phyloP scores from a whole-genome alignment of 2,113 vertebrate species.

The Mormyrus lacerda region DNA sequence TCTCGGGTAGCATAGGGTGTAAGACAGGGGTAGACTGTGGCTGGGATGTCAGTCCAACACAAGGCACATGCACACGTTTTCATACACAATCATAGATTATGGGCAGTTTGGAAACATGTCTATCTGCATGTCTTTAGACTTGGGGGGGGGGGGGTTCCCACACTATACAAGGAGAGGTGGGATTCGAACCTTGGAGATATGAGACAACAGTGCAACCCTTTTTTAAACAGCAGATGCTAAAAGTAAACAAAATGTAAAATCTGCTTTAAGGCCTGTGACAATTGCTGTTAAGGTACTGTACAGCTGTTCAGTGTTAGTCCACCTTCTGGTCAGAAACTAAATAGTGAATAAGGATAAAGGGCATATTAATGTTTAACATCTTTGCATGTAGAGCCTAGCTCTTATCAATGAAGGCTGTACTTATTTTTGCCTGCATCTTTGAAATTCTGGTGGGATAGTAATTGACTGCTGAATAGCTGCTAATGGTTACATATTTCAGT shows the following conservation, averaged over 20 bases:
- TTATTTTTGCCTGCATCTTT: background rate
- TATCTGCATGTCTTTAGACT: background rate
- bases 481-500: constrained; percentile 55
- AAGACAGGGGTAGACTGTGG: background rate
- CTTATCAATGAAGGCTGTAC: background rate
- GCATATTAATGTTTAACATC: background rate
- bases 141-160: background rate
- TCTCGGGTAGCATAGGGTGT: background rate
- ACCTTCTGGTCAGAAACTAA: background rate
- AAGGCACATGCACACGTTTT: background rate
- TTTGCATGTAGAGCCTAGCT: background rate
- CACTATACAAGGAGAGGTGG: background rate
- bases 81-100: background rate
- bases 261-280: background rate
- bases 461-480: constrained; percentile 1
- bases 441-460: background rate
- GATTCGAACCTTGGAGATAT: background rate
- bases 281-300: background rate
- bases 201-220: background rate
- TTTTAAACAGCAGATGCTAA: background rate
- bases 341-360: background rate
- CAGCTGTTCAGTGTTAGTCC: constrained; percentile 4
- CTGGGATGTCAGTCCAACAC: background rate
- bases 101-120: background rate
- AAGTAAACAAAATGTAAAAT: background rate